Base-by-base conservation (phyloP, 35 echinoderm and acorn worm species). In the Lytechinus pictus region DNA sequence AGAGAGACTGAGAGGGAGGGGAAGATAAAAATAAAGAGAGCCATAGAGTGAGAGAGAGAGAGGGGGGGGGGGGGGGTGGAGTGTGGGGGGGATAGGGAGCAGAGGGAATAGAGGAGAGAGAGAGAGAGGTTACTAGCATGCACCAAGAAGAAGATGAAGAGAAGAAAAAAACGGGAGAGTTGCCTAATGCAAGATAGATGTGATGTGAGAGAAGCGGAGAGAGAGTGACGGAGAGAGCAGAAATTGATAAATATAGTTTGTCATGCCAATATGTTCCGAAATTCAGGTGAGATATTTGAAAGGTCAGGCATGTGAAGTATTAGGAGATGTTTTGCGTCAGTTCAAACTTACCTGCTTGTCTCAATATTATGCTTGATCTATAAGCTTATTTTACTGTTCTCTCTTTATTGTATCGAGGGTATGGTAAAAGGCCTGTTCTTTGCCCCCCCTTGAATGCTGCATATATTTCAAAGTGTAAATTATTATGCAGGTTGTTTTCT, bases 231-330 rank as follows among this genome's bases (percentile, higher is more conserved):
- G 60, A 66, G 60, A 66, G 61, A 71, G 61, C 5, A 71, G 61
- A 71, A 71, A 71, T 71, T 71, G 61, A 71, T 71, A 71, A 71
- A 71, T 71, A 71, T 19, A 71, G 61, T 71, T 71, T 71, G 61
- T 71, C 61, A 71, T 71, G 61, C 61, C 61, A 71, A 71, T 71
- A 71, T 71, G 61, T 71, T 71, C 61, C 61, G 24, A 57, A 71
- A 71, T 71, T 71, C 4, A 71, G 61, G 61, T 71, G 61, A 71
- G 61, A 71, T 71, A 71, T 71, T 71, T 14, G 12, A 71, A 71
- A 71, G 61, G 61, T 71, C 61, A 71, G 12, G 61, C 61, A 71
- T 71, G 61, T 71, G 61, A 71, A 6, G 61, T 19, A 71, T 71
- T 71, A 71, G 14, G 61, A 21, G 24, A 21, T 21, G 16, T 71